Conservation (phyloP, 1,140 invertebrate species). For the Drosophila leontia region DNA sequence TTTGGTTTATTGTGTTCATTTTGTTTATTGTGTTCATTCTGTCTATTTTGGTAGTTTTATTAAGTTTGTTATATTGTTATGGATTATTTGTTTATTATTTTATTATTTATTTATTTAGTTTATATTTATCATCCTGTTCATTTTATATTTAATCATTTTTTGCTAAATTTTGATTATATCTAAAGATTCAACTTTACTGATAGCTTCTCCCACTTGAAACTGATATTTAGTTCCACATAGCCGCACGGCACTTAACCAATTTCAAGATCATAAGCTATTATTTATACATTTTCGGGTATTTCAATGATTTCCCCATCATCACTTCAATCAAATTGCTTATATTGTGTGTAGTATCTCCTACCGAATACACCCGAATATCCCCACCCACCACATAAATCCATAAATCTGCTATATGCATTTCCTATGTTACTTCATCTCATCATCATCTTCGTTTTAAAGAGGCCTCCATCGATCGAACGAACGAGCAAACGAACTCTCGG, state of each 20-base stretch:
- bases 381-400: conserved; percentile 8
- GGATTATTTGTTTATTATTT: no score
- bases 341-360: conserved; percentile 5
- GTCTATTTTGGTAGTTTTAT: no score
- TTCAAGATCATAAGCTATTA: conserved; percentile 22
- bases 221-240: not conserved
- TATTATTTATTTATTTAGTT: no score
- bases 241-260: not conserved
- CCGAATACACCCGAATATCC: not conserved
- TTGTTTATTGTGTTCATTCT: not conserved
- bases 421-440: conserved; percentile 23
- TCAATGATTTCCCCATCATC: conserved; percentile 12
- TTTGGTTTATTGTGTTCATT: not conserved
- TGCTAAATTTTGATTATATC: not conserved
- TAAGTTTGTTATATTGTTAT: no score
- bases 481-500: conserved; percentile 30
- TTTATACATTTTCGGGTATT: conserved; percentile 1
- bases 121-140: no score
- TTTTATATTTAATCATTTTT: not conserved
- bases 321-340: not conserved
- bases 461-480: conserved; percentile 19
- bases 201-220: not conserved
- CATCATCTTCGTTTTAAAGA: not conserved
- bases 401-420: conserved; percentile 17
- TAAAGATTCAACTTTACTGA: no score